Evolutionary conservation across 2,888 invertebrate species (phyloP).

Genomic region (Doris montereyensis): DNA sequence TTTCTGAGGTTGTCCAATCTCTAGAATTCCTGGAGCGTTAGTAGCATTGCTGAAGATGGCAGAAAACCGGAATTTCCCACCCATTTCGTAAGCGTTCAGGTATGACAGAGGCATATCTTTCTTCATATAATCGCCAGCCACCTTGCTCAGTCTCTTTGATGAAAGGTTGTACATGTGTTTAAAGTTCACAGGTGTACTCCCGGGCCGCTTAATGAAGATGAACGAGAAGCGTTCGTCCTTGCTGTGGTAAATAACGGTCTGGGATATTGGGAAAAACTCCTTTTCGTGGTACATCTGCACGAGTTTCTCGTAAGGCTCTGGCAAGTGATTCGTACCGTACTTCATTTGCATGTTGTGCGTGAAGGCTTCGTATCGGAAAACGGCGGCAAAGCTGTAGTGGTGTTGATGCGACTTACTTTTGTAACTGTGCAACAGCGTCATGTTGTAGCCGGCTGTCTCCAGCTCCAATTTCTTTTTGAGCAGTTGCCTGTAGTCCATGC

Average conservation of each 20-base stretch:
- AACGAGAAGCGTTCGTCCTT: slow-evolving; percentile 61
- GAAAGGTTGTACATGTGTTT: slow-evolving; percentile 57
- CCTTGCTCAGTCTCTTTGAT: slow-evolving; percentile 50
- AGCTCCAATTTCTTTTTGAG: slow-evolving; percentile 53
- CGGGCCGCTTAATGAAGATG: slow-evolving; percentile 55
- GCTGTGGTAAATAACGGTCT: slow-evolving; percentile 58
- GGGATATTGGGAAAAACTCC: slow-evolving; percentile 59
- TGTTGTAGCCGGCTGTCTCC: slow-evolving; percentile 58
- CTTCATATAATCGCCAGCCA: slow-evolving; percentile 52
- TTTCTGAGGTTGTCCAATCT: slow-evolving; percentile 49
- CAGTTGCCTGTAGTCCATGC: slow-evolving; percentile 54
- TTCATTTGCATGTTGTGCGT: slow-evolving; percentile 54
- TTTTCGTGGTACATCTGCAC: slow-evolving; percentile 60
- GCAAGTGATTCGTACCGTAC: slow-evolving; percentile 60
- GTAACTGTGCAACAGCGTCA: slow-evolving; percentile 63
- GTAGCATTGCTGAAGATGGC: slow-evolving; percentile 61
- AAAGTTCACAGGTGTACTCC: slow-evolving; percentile 45
- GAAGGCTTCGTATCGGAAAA: slow-evolving; percentile 55
- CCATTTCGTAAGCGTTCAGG: slow-evolving; percentile 57
- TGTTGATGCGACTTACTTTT: slow-evolving; percentile 58
- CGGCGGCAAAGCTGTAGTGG: slow-evolving; percentile 54
- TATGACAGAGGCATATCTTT: slow-evolving; percentile 55
- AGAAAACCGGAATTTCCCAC: slow-evolving; percentile 62
- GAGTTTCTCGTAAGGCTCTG: slow-evolving; percentile 60
- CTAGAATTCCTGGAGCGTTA: slow-evolving; percentile 55